phyloP scores from a whole-genome alignment of 2,113 vertebrate genomes.

The Tachysurus fulvidraco region DNA sequence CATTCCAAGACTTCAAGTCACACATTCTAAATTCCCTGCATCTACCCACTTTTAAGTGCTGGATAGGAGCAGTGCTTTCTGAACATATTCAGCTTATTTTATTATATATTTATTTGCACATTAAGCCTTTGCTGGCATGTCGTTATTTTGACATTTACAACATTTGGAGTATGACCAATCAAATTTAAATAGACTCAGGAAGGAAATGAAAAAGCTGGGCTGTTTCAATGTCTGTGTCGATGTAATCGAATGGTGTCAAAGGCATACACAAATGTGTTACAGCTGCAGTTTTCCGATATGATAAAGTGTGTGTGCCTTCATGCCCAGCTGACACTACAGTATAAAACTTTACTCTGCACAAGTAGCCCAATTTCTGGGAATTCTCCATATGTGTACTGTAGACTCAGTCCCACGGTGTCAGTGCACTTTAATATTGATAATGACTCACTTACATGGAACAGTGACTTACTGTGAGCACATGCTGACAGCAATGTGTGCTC shows the following conservation, averaged over 20 bases:
- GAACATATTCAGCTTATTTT: constrained; percentile 56
- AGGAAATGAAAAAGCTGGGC: constrained; percentile 48
- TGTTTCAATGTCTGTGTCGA: constrained; percentile 58
- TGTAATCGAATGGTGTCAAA: constrained; percentile 63
- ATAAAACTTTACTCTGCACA: not conserved
- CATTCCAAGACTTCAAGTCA: constrained; percentile 56
- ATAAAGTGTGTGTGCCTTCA: constrained; percentile 38
- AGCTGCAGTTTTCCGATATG: constrained; percentile 56
- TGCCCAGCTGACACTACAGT: not conserved
- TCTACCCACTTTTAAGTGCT: constrained; percentile 37
- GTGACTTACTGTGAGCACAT: not conserved
- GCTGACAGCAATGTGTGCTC: constrained; percentile 18
- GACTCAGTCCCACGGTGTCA: constrained; percentile 1
- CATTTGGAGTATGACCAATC: constrained; percentile 66
- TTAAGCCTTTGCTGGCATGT: constrained; percentile 56
- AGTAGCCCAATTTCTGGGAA: not conserved
- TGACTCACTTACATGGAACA: constrained; percentile 33
- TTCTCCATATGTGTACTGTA: not conserved
- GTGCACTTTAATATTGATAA: constrained; percentile 37
- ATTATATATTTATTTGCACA: constrained; percentile 68
- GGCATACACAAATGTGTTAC: constrained; percentile 59
- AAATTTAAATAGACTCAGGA: constrained; percentile 65
- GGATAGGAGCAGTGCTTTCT: constrained; percentile 56
- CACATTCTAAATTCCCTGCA: constrained; percentile 50
- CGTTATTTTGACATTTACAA: constrained; percentile 63